These are phyloP conservation scores for Rapana venosa DNA, from an alignment of 2,888 invertebrate genomes.

Conservation along the genomic window DNA sequence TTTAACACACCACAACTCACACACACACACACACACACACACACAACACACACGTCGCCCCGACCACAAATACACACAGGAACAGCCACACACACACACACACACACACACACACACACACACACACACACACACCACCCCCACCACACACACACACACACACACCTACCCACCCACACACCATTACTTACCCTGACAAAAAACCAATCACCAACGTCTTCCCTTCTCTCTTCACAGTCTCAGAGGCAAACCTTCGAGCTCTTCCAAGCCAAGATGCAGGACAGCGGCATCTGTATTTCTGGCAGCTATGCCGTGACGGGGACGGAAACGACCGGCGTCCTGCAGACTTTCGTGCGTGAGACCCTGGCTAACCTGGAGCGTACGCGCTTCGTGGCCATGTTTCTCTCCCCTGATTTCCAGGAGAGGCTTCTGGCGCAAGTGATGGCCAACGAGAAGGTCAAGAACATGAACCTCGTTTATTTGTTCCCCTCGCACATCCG, in stretches of 20 bases:
- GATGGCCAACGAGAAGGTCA: neutral
- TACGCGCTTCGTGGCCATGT: constrained; percentile 43
- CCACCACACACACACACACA: no score
- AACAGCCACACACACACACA: no score
- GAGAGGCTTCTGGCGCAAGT: neutral
- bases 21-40: no score
- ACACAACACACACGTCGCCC: no score
- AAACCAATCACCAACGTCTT: no score
- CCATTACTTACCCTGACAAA: no score
- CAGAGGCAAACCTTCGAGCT: neutral
- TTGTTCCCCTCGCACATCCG: constrained; percentile 67
- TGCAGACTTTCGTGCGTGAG: neutral
- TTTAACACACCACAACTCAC: no score
- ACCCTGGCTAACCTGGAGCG: neutral
- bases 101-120: no score
- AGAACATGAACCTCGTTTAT: constrained; percentile 53
- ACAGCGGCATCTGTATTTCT: constrained; percentile 59
- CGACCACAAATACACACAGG: no score
- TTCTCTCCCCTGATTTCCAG: constrained; percentile 34
- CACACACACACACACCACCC: no score
- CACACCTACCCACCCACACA: no score
- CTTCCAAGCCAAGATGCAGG: constrained; percentile 18
- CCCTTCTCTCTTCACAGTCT: neutral
- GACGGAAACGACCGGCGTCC: neutral
- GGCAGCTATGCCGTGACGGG: constrained; percentile 18